These are phyloP conservation scores for Alitta virens DNA, from an alignment of 2,888 invertebrate species.

Conservation along the genomic window DNA sequence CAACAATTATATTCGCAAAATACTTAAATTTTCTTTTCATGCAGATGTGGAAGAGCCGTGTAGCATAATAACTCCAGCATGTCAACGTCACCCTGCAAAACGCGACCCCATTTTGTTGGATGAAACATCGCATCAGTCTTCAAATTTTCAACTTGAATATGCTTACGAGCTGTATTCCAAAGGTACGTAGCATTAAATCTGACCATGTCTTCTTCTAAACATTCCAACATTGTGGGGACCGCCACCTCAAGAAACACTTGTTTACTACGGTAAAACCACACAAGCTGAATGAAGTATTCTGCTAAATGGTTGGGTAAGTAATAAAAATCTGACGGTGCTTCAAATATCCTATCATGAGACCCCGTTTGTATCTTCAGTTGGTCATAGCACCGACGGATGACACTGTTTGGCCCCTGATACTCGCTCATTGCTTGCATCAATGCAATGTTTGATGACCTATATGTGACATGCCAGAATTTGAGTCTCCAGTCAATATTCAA, in stretches of 20 bases:
- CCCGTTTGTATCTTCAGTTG: no score
- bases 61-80: constrained; percentile 2
- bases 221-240: constrained; percentile 24
- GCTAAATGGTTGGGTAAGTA: constrained; percentile 27
- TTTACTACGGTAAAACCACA: constrained; percentile 20
- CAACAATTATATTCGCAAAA: no score
- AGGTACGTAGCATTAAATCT: not conserved
- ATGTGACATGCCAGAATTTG: no score
- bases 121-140: constrained; percentile 14
- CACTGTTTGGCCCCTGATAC: no score
- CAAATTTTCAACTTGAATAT: no score
- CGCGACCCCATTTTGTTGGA: constrained; percentile 27
- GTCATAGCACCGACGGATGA: no score
- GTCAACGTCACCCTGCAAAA: not conserved
- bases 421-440: no score
- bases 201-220: constrained; percentile 15
- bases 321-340: constrained; percentile 18
- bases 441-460: no score
- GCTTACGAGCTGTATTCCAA: no score
- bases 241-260: constrained; percentile 31
- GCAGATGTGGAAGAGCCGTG: not conserved
- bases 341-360: no score
- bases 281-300: constrained; percentile 19
- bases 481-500: no score
- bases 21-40: no score